Conservation (phyloP, 2,888 invertebrate species). For the Cremastobaeus sp. region DNA sequence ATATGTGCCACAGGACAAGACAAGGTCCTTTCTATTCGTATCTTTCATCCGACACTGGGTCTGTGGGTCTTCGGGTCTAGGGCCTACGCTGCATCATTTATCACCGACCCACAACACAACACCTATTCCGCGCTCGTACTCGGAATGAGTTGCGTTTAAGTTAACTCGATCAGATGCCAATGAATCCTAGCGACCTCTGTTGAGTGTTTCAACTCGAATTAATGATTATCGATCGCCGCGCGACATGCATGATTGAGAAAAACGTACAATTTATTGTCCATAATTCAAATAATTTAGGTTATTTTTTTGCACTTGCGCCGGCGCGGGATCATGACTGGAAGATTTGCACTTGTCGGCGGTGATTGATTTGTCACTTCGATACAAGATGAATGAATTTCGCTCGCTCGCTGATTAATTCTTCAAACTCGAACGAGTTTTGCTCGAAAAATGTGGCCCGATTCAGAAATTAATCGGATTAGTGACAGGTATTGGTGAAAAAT, state of each 20-base stretch:
- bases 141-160: slow-evolving; percentile 34
- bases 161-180: slow-evolving; percentile 7
- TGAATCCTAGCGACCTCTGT: slow-evolving; percentile 2
- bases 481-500: slow-evolving; percentile 30
- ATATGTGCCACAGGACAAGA: slow-evolving; percentile 75
- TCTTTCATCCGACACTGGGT: slow-evolving; percentile 69
- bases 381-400: slow-evolving; percentile 21
- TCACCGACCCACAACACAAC: slow-evolving; percentile 66
- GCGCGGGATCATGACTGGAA: slow-evolving; percentile 13
- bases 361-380: slow-evolving; percentile 47
- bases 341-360: slow-evolving; percentile 1
- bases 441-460: slow-evolving; percentile 16
- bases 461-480: slow-evolving; percentile 33
- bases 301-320: no score
- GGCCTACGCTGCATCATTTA: slow-evolving; percentile 74
- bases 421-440: slow-evolving; percentile 8
- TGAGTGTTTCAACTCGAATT: slow-evolving; percentile 7
- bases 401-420: slow-evolving; percentile 36
- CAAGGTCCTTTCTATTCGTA: slow-evolving; percentile 69
- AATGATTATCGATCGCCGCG: slow-evolving; percentile 20
- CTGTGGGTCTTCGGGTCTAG: slow-evolving; percentile 73
- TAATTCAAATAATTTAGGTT: no score
- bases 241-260: slow-evolving; percentile 4
- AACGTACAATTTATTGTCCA: no score
- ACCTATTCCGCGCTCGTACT: slow-evolving; percentile 39